A percentile compares a stretch with the other conserved stretches of the same genome.
phyloP scores from a whole-genome alignment of 1,140 invertebrate species.

The Cardiocondyla obscurior region DNA sequence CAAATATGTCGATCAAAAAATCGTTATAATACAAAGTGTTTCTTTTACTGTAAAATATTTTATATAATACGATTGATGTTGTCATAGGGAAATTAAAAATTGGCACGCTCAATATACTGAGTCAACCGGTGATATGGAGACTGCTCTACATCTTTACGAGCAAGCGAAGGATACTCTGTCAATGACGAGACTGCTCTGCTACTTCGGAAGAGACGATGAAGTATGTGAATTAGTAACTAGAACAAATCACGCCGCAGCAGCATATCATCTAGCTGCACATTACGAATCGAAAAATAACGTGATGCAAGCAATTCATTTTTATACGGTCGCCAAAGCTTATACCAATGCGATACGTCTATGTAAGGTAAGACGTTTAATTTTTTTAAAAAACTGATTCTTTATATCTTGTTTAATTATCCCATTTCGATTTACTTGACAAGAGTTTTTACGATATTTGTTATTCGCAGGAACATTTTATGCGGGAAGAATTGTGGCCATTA shows the following conservation, averaged over 20 bases:
- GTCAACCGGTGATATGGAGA: constrained; percentile 95
- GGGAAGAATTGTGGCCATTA: constrained; percentile 94
- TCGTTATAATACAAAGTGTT: neutral
- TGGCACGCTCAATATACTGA: constrained; percentile 99
- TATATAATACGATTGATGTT: neutral
- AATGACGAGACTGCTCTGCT: constrained; percentile 92
- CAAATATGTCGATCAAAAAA: neutral
- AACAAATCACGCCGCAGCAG: constrained; percentile 89
- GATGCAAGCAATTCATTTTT: constrained; percentile 94
- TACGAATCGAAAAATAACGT: constrained; percentile 95
- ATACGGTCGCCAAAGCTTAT: constrained; percentile 90
- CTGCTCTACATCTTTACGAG: constrained; percentile 95
- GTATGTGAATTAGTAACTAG: constrained; percentile 92
- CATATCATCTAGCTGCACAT: constrained; percentile 97
- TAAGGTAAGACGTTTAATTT: constrained; percentile 85
- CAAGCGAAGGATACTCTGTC: constrained; percentile 93
- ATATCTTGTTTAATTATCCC: neutral
- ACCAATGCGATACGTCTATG: constrained; percentile 95
- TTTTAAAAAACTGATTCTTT: neutral
- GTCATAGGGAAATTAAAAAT: constrained; percentile 83
- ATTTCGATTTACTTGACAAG: neutral
- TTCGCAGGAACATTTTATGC: constrained; percentile 89
- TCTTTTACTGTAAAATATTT: no score
- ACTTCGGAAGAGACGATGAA: constrained; percentile 92
- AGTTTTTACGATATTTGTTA: neutral